Conservation (phyloP, 1,140 invertebrate species). For the Samia ricini region DNA sequence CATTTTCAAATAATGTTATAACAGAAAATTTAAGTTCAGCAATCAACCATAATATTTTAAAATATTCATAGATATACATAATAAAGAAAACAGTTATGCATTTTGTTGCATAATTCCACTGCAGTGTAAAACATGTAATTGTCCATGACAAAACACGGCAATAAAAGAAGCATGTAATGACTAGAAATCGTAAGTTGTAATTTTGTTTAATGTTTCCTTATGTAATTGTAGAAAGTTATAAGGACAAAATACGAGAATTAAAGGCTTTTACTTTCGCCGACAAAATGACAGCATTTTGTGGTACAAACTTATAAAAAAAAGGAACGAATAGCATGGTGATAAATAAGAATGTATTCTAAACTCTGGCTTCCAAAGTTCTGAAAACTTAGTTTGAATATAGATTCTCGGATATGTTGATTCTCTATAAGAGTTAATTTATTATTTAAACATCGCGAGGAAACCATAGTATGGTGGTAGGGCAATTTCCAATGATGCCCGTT, state of each 20-base stretch:
- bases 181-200: not conserved
- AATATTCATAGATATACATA: not conserved
- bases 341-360: too few relatives aligned
- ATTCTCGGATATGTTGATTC: too few relatives aligned
- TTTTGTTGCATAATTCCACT: not conserved
- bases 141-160: not conserved
- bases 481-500: too few relatives aligned
- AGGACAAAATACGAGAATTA: not conserved
- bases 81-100: not conserved
- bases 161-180: slow-evolving; percentile 1
- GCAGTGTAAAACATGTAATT: not conserved
- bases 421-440: too few relatives aligned
- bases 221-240: not conserved
- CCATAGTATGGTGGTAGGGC: too few relatives aligned
- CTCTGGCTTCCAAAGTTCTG: too few relatives aligned
- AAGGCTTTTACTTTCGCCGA: not conserved
- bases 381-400: too few relatives aligned
- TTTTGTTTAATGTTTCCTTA: not conserved
- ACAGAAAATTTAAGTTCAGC: not conserved
- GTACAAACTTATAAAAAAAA: too few relatives aligned
- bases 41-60: not conserved
- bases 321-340: too few relatives aligned
- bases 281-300: too few relatives aligned
- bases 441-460: too few relatives aligned
- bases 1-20: not conserved